Percentiles rank a stretch among this genome's conserved stretches.
These are phyloP conservation scores for Carcina quercana DNA, from an alignment of 2,888 invertebrate genomes.

Conservation along the genomic window DNA sequence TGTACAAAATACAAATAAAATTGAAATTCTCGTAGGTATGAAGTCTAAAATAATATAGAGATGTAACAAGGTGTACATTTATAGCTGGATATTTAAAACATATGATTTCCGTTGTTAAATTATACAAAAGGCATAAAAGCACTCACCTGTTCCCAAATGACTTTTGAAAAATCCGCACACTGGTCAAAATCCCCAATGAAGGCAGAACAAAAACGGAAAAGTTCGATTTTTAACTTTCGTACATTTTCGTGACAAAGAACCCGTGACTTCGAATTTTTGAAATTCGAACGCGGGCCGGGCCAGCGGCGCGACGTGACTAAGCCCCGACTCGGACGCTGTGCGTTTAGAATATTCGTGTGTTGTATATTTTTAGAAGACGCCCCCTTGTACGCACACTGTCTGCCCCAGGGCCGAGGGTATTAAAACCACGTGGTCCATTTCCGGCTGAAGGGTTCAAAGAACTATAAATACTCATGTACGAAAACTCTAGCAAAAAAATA, in stretches of 20 bases:
- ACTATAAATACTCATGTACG: slow-evolving; percentile 16
- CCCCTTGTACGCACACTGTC: slow-evolving; percentile 47
- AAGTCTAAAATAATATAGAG: too few relatives aligned
- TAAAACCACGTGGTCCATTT: slow-evolving; percentile 43
- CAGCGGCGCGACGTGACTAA: slow-evolving; percentile 50
- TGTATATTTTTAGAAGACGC: slow-evolving; percentile 68
- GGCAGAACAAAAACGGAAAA: slow-evolving; percentile 22
- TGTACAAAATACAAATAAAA: too few relatives aligned
- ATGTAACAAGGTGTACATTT: too few relatives aligned
- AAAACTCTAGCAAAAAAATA: slow-evolving; percentile 5
- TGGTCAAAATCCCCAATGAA: slow-evolving; percentile 6
- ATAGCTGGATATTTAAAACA: too few relatives aligned
- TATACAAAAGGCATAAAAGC: too few relatives aligned
- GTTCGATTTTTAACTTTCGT: slow-evolving; percentile 21
- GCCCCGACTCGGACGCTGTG: slow-evolving; percentile 31
- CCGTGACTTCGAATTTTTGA: slow-evolving; percentile 24
- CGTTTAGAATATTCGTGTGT: slow-evolving; percentile 40
- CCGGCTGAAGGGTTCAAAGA: slow-evolving; percentile 45
- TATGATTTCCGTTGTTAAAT: too few relatives aligned
- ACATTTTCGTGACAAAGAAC: slow-evolving; percentile 26
- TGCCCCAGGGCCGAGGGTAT: slow-evolving; percentile 8
- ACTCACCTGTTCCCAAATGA: slow-evolving; percentile 5
- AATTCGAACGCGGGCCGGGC: slow-evolving; percentile 26
- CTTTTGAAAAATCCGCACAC: slow-evolving; percentile 11
- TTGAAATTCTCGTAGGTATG: too few relatives aligned